A percentile compares a stretch with the other conserved stretches of the same genome.
These are phyloP conservation scores for Anas platyrhynchos DNA, from an alignment of 2,113 vertebrate species.

Conservation along the genomic window DNA sequence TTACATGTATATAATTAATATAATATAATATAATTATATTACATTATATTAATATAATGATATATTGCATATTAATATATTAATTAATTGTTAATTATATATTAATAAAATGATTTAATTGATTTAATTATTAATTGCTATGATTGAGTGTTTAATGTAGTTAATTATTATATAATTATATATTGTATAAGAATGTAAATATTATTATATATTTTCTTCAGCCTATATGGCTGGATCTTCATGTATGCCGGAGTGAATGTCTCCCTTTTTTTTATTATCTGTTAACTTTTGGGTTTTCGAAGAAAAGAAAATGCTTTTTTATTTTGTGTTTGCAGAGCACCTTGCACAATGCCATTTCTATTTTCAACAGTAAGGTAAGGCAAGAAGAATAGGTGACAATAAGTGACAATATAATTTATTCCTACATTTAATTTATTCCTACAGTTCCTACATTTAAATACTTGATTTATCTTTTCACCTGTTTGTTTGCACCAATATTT, in stretches of 20 bases:
- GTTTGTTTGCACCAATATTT: rapidly evolving
- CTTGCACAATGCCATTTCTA: background rate
- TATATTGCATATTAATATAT: no score
- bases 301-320: rapidly evolving
- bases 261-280: background rate
- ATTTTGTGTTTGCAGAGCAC: background rate
- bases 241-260: background rate
- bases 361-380: background rate
- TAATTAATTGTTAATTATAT: no score
- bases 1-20: no score
- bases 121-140: no score
- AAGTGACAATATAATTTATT: rapidly evolving
- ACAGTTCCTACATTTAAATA: background rate
- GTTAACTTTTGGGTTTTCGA: background rate
- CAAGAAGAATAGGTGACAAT: background rate
- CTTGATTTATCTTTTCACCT: rapidly evolving
- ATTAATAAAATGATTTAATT: no score
- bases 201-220: background rate
- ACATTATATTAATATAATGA: no score
- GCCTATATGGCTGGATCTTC: rapidly evolving
- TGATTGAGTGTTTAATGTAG: no score
- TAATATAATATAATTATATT: no score
- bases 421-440: background rate
- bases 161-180: no score
- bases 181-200: no score